phyloP scores from a whole-genome alignment of 2,797 vertebrate species.

The Acanthis flammea region DNA sequence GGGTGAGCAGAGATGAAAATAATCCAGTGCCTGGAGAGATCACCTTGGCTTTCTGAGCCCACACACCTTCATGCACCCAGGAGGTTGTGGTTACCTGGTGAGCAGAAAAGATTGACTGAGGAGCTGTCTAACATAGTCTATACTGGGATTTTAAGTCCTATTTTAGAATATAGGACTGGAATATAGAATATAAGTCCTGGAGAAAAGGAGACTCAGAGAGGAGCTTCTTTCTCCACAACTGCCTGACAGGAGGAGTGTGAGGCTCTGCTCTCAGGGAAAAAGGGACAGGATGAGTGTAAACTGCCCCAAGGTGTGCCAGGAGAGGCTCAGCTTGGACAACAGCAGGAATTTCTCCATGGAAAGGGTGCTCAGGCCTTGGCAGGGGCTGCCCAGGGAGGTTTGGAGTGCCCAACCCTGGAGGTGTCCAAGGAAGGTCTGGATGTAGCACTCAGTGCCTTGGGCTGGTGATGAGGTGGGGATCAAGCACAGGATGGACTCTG shows the following conservation, averaged over 20 bases:
- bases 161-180: background rate
- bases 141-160: background rate
- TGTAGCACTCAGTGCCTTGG: fast-evolving
- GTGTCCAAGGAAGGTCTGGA: background rate
- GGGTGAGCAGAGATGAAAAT: background rate
- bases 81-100: background rate
- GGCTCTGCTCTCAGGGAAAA: background rate
- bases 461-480: fast-evolving
- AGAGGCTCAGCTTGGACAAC: fast-evolving
- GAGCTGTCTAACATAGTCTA: background rate
- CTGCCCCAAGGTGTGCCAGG: fast-evolving
- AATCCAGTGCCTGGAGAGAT: background rate
- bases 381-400: background rate
- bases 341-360: background rate
- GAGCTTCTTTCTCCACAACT: background rate
- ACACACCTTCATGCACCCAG: background rate
- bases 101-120: background rate
- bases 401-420: background rate
- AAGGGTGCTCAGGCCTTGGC: fast-evolving
- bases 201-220: background rate
- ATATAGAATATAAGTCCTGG: background rate
- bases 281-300: background rate
- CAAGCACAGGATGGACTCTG: fast-evolving
- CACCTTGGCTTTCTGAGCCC: background rate
- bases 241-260: background rate